Base-by-base conservation (phyloP, 2,888 invertebrate species). In the Plemyria rubiginata region DNA sequence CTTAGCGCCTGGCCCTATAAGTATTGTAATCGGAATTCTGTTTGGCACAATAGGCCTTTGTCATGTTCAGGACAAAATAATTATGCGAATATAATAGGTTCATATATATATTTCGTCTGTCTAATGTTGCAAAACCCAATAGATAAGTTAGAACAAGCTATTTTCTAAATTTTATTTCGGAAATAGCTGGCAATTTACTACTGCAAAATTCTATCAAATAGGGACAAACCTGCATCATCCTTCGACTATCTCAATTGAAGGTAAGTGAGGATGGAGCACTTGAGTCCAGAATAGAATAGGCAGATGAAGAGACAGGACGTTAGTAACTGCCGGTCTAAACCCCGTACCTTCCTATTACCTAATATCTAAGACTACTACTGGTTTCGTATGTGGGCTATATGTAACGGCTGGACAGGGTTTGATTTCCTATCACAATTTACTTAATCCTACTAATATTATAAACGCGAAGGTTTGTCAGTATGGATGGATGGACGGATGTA, bases 41-140 rank as follows among this genome's bases (percentile, higher is more conserved):
- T 80, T 79, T 72, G 81, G 81, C 67, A 77, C 79, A 78, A 76
- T 75, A 74, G 53, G 65, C 68, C 75, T 74, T 74, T 74, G 77
- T 78, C 72, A 69, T 66, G 52, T 55, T 40, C 53, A 65, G 67
- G 40, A 51, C 51, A 38, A 51, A 32, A 58, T 53, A 56, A 46
- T 43, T 43, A 22, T 38, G 36, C 36, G 36, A 38, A 38, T 38
- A 38, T 38, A 28, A 36, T 51, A 48, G 49, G 16, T 38, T 53
- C 48, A 43, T 29, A 38, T 15, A 54, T 45, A 54, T 54, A n/a
- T 54, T 54, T 32, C 15, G 15, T 54, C 32, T 29, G 15, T 32
- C 43, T 45, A 15, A 51, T 12, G 7, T 12, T 9, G 38, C 12
- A 38, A 38, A n/a, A n/a, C n/a, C n/a, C n/a, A n/a, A n/a, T n/a